Conservation (phyloP, 1,140 invertebrate species). For the Amyelois transitella region DNA sequence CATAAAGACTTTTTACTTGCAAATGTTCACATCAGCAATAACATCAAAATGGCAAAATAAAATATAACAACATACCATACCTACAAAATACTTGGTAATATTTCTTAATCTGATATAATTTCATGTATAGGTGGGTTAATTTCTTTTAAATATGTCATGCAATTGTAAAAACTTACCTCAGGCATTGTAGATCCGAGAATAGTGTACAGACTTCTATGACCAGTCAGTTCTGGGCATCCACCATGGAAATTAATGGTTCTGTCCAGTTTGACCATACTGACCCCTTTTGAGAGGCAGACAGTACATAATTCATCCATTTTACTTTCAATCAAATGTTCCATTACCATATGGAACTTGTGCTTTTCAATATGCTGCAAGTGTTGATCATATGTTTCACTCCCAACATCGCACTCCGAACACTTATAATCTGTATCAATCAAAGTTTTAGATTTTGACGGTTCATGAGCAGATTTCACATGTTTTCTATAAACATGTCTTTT, state of each 20-base stretch:
- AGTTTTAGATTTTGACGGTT: slow-evolving; percentile 1
- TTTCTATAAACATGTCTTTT: slow-evolving; percentile 37
- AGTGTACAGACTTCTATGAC: slow-evolving; percentile 37
- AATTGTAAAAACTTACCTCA: slow-evolving; percentile 43
- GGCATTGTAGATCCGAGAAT: slow-evolving; percentile 45
- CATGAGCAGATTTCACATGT: slow-evolving; percentile 29
- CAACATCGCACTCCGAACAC: slow-evolving; percentile 42
- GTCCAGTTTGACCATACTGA: slow-evolving; percentile 31
- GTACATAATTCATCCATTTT: slow-evolving; percentile 46
- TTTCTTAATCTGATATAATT: too few relatives aligned
- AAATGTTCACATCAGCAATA: neutral
- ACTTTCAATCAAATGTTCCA: slow-evolving; percentile 42
- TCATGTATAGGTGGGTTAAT: too few relatives aligned
- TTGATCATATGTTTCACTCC: slow-evolving; percentile 22
- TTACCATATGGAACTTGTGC: slow-evolving; percentile 53
- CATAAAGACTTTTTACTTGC: neutral
- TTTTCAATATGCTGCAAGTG: slow-evolving; percentile 61
- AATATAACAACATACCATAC: too few relatives aligned
- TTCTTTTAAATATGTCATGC: too few relatives aligned
- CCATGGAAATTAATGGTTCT: slow-evolving; percentile 47
- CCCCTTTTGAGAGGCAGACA: slow-evolving; percentile 42
- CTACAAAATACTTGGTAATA: too few relatives aligned
- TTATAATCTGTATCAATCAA: slow-evolving; percentile 20
- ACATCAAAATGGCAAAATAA: neutral
- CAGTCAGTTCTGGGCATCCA: slow-evolving; percentile 40